Base-by-base conservation (phyloP, 2,113 vertebrate genomes). In the Nannospalax galili region DNA sequence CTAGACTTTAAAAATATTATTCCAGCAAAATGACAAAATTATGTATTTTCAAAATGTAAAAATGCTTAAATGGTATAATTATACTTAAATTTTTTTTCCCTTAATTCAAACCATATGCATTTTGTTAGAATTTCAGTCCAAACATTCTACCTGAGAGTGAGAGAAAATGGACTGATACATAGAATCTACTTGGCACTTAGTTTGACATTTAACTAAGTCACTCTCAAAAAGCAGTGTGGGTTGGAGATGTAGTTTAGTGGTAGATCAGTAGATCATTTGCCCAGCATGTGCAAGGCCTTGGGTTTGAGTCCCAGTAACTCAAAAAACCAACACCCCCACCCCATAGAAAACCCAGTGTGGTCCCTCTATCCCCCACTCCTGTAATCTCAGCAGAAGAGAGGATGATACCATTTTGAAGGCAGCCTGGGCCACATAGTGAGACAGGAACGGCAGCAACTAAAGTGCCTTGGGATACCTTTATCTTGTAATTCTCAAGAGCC, bases 81-180 rank as follows among this genome's bases (percentile, higher is more conserved):
- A 82, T 69, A 69, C 19, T 3, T 84, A 92, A 64, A 24, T 35
- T 14, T 72, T 87, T n/a, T 35, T 65, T 62, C 45, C 48, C 79
- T 86, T 94, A 60, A 90, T 75, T 90, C 45, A 75, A 93, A 60
- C 42, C 5, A 88, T 35, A 32, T 58, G 72, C 24, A 56, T 85
- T 95, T 88, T 84, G 77, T 62, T 93, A 79, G 75, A 48, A 74
- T 95, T 96, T 94, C 84, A 93, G 91, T 20, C 24, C 48, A 75
- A 95, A 88, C 15, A 60, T 52, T 67, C 42, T 87, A 32, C 84
- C 72, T 84, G 37, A 92, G 79, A 24, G 10, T 62, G 45, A 88
- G 73, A 96, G 89, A 89, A 95, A 82, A 84, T 19, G 30, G 90
- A 84, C 11, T 82, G 77, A 73, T 62, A 7, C 67, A 70, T 84